phyloP scores from a whole-genome alignment of 2,113 vertebrate genomes.

The Thunnus thynnus region DNA sequence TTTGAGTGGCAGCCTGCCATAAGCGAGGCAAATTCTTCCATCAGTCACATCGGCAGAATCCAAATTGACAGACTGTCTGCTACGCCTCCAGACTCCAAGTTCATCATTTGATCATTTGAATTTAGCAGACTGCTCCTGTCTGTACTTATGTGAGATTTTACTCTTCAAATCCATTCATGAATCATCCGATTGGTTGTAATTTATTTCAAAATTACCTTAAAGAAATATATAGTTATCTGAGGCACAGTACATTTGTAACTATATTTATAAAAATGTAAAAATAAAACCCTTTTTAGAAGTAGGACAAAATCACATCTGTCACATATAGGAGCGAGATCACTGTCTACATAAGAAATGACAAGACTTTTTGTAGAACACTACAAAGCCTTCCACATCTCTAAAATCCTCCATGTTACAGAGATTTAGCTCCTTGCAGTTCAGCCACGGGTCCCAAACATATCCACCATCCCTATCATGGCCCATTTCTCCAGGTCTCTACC shows the following conservation, averaged over 20 bases:
- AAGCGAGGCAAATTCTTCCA: conserved; percentile 5
- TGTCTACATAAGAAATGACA: conserved; percentile 3
- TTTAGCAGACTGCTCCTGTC: conserved; percentile 16
- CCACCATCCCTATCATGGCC: conserved; percentile 7
- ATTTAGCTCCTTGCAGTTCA: conserved; percentile 19
- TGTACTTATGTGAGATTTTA: neutral
- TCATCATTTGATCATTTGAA: conserved; percentile 37
- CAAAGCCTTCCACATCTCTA: neutral
- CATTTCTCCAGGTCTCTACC: conserved; percentile 42
- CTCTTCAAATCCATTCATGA: conserved; percentile 5
- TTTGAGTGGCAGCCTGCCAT: conserved; percentile 5
- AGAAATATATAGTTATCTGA: neutral
- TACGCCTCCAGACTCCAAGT: neutral
- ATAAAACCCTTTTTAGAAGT: neutral
- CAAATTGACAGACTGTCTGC: conserved; percentile 19
- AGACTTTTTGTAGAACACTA: conserved; percentile 1
- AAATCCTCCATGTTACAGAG: neutral
- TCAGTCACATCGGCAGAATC: conserved; percentile 14
- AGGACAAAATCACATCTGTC: conserved; percentile 8
- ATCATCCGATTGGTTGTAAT: conserved; percentile 2
- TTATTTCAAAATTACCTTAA: conserved; percentile 27
- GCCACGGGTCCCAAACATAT: neutral
- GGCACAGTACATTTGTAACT: neutral
- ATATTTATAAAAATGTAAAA: neutral
- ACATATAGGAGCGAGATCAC: conserved; percentile 2